phyloP scores from a whole-genome alignment of 2,888 invertebrate species.

The Macroteleia sp. region DNA sequence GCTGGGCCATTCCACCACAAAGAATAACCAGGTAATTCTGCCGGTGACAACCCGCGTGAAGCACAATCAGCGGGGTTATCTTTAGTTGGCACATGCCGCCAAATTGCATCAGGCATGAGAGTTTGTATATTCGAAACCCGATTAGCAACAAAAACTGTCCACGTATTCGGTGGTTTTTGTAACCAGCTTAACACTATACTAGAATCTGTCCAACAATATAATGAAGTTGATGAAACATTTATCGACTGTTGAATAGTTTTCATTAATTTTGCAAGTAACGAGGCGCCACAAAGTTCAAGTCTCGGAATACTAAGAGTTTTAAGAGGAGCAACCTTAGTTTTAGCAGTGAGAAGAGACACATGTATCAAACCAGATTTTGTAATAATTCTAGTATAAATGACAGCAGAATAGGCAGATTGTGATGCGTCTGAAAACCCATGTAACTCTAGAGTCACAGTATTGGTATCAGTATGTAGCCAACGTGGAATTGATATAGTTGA shows the following conservation, averaged over 20 bases:
- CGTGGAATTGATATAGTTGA: not conserved
- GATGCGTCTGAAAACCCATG: not conserved
- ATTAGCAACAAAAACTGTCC: conserved; percentile 2
- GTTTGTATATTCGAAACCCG: not conserved
- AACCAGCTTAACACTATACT: not conserved
- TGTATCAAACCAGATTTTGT: not conserved
- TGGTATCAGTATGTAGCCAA: not conserved
- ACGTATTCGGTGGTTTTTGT: not conserved
- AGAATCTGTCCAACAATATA: conserved; percentile 5
- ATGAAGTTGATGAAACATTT: not conserved
- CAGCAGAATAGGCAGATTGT: not conserved
- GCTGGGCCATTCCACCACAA: not conserved
- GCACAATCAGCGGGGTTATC: conserved; percentile 9
- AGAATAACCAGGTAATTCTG: not conserved
- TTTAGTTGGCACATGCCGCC: not conserved
- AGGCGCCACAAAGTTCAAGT: not conserved
- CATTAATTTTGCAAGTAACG: not conserved
- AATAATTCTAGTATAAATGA: not conserved
- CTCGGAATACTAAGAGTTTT: no score
- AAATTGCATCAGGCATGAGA: not conserved
- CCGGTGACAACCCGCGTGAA: not conserved
- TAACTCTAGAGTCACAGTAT: not conserved
- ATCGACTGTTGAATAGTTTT: not conserved
- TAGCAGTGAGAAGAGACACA: not conserved
- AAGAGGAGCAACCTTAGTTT: not conserved